These are phyloP conservation scores for Hirudinaria manillensis DNA, from an alignment of 2,888 invertebrate species.

Conservation along the genomic window DNA sequence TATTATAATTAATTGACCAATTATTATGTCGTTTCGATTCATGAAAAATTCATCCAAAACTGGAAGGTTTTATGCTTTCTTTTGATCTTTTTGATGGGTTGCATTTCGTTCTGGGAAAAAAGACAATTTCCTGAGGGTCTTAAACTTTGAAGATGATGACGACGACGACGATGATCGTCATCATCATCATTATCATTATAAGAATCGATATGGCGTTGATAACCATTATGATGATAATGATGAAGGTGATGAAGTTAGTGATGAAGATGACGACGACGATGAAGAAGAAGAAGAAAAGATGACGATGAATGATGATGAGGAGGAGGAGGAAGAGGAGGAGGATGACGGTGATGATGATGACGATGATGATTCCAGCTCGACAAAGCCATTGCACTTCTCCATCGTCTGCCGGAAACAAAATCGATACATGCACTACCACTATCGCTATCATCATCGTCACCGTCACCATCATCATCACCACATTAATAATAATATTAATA, in stretches of 20 bases:
- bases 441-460: neutral
- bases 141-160: too few relatives aligned
- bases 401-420: neutral
- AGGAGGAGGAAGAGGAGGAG: neutral
- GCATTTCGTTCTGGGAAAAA: too few relatives aligned
- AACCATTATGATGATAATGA: constrained; percentile 5
- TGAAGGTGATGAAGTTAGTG: neutral
- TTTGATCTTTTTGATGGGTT: too few relatives aligned
- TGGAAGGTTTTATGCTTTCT: too few relatives aligned
- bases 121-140: too few relatives aligned
- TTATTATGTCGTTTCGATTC: too few relatives aligned
- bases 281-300: neutral
- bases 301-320: neutral
- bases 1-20: too few relatives aligned
- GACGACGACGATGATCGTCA: neutral
- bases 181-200: neutral
- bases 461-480: constrained; percentile 14
- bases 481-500: too few relatives aligned
- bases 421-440: neutral
- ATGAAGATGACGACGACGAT: neutral
- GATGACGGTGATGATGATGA: neutral
- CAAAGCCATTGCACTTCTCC: too few relatives aligned
- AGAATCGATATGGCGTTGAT: neutral
- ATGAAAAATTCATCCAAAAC: too few relatives aligned
- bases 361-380: too few relatives aligned